These are phyloP conservation scores for Eutolmus rufibarbis DNA, from an alignment of 2,888 invertebrate genomes.

Conservation along the genomic window DNA sequence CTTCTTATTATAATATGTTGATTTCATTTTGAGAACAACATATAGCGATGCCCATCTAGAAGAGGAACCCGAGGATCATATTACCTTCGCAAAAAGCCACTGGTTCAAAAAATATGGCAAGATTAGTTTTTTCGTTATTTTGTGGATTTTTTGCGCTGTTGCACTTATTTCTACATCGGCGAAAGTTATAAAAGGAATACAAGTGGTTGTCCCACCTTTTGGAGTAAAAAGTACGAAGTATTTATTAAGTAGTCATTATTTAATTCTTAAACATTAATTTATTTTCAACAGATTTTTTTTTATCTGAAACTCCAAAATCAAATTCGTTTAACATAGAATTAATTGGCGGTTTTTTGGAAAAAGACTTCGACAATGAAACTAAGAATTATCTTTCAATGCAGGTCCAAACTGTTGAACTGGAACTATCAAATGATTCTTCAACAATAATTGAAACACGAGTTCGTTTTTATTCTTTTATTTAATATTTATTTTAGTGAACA, in stretches of 20 bases:
- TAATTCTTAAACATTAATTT: neutral
- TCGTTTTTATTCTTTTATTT: neutral
- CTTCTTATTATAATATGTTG: neutral
- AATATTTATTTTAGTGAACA: neutral
- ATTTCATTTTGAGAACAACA: neutral
- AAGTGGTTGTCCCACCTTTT: constrained; percentile 56
- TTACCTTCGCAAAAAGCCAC: neutral
- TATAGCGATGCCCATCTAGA: neutral
- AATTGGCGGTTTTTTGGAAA: constrained; percentile 66
- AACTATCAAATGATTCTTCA: neutral
- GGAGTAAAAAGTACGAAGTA: constrained; percentile 54
- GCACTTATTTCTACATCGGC: constrained; percentile 57
- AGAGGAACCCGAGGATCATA: neutral
- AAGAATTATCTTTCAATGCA: constrained; percentile 36
- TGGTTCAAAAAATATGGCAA: constrained; percentile 34
- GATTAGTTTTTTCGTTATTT: constrained; percentile 51
- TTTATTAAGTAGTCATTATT: neutral
- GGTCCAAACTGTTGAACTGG: neutral
- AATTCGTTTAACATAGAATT: constrained; percentile 63
- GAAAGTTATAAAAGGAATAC: constrained; percentile 58
- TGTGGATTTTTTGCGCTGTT: constrained; percentile 57
- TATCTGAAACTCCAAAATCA: constrained; percentile 53
- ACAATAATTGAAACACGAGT: neutral
- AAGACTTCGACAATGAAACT: constrained; percentile 42
- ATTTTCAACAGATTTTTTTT: constrained; percentile 51